phyloP scores from a whole-genome alignment of 2,888 invertebrate species.

The Dynastes grantii region DNA sequence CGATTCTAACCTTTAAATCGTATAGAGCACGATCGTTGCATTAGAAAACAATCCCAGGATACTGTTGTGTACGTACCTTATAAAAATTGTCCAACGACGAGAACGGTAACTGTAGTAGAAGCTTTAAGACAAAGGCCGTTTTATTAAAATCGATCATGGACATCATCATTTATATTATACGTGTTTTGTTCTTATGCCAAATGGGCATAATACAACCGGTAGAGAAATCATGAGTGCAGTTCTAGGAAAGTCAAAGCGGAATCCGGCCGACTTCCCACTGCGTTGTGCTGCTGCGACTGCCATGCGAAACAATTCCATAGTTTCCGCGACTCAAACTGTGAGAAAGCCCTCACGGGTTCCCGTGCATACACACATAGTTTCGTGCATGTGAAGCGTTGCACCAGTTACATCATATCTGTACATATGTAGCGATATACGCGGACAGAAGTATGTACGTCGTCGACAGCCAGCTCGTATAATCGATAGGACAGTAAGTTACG shows the following conservation, averaged over 20 bases:
- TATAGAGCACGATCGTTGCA: slow-evolving; percentile 7
- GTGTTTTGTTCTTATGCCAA: slow-evolving; percentile 28
- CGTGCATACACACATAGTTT: slow-evolving; percentile 5
- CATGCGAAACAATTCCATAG: slow-evolving; percentile 32
- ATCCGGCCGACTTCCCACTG: slow-evolving; percentile 15
- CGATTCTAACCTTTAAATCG: not conserved
- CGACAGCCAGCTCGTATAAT: slow-evolving; percentile 9
- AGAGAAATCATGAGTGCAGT: slow-evolving; percentile 17
- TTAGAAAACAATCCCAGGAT: slow-evolving; percentile 15
- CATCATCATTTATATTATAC: slow-evolving; percentile 34
- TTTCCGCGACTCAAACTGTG: slow-evolving; percentile 20
- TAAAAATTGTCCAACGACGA: slow-evolving; percentile 16
- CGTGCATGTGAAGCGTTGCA: not conserved
- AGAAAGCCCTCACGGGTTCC: slow-evolving; percentile 24
- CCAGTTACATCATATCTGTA: slow-evolving; percentile 24
- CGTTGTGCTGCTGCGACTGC: slow-evolving; percentile 19
- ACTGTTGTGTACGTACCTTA: slow-evolving; percentile 24
- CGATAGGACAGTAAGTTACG: slow-evolving; percentile 25
- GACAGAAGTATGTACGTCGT: slow-evolving; percentile 13
- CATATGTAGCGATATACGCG: slow-evolving; percentile 9
- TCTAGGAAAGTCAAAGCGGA: slow-evolving; percentile 5
- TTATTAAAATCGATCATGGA: slow-evolving; percentile 38
- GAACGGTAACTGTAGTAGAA: slow-evolving; percentile 21
- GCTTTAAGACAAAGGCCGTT: slow-evolving; percentile 28
- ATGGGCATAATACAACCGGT: slow-evolving; percentile 18